These are phyloP conservation scores for Bathynomus jamesi DNA, from an alignment of 1,140 invertebrate genomes.

Conservation along the genomic window DNA sequence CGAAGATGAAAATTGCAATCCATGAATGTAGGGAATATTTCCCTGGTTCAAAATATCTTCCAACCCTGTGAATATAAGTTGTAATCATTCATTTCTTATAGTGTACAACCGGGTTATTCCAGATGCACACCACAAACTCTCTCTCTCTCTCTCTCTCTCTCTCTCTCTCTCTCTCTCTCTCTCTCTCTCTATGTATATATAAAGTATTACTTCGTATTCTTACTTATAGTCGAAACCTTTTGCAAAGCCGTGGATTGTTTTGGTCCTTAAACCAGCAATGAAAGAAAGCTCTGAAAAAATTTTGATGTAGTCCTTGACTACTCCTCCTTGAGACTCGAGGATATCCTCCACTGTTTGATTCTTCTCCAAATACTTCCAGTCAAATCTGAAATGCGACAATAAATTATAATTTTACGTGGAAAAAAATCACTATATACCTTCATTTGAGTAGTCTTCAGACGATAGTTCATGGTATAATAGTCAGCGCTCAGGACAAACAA, in stretches of 20 bases:
- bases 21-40: conserved; percentile 42
- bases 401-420: neutral
- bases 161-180: no score
- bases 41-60: conserved; percentile 40
- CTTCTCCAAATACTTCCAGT: conserved; percentile 41
- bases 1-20: conserved; percentile 45
- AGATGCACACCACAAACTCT: no score
- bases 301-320: conserved; percentile 41
- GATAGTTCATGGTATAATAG: no score
- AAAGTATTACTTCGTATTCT: no score
- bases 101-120: no score
- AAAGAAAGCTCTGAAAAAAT: conserved; percentile 42
- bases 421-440: neutral
- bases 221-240: conserved; percentile 40
- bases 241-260: conserved; percentile 43
- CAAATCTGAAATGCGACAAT: conserved; percentile 36
- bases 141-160: no score
- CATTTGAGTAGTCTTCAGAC: no score
- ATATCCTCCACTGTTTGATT: conserved; percentile 38
- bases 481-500: no score
- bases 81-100: neutral
- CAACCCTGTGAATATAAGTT: conserved; percentile 13
- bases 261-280: conserved; percentile 39
- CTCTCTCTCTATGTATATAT: no score
- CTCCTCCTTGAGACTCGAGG: conserved; percentile 39